These are phyloP conservation scores for Oreortyx pictus DNA, from an alignment of 2,797 vertebrate species.

Conservation along the genomic window DNA sequence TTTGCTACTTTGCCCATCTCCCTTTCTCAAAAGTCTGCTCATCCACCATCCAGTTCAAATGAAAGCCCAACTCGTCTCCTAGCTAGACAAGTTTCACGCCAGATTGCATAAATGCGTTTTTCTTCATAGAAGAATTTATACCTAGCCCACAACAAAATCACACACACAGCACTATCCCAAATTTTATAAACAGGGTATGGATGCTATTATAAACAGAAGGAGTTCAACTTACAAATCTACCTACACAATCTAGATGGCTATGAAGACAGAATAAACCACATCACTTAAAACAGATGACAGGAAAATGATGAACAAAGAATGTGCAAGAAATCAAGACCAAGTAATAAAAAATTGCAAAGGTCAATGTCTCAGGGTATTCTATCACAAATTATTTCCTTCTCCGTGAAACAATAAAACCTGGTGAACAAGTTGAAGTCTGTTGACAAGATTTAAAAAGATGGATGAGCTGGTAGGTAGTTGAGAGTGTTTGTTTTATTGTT, in stretches of 20 bases:
- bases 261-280: not conserved
- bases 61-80: not conserved
- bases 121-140: not conserved
- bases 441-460: constrained; percentile 64
- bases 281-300: constrained; percentile 1
- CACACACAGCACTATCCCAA: not conserved
- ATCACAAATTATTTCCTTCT: constrained; percentile 40
- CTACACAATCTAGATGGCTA: not conserved
- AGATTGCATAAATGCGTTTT: not conserved
- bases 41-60: not conserved
- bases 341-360: constrained; percentile 47
- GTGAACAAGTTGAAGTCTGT: constrained; percentile 27
- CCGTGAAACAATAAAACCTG: constrained; percentile 30
- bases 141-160: not conserved
- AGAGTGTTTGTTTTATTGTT: constrained; percentile 57
- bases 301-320: constrained; percentile 16
- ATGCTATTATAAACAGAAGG: not conserved
- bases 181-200: not conserved
- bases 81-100: not conserved
- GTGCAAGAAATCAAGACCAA: constrained; percentile 34
- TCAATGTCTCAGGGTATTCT: constrained; percentile 30
- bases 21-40: not conserved
- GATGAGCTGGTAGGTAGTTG: constrained; percentile 22
- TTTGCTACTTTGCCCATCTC: not conserved
- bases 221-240: constrained; percentile 1